These are phyloP conservation scores for Haliclona indistincta DNA, from an alignment of 37 sponge, comb jelly and placozoan species.

Conservation along the genomic window DNA sequence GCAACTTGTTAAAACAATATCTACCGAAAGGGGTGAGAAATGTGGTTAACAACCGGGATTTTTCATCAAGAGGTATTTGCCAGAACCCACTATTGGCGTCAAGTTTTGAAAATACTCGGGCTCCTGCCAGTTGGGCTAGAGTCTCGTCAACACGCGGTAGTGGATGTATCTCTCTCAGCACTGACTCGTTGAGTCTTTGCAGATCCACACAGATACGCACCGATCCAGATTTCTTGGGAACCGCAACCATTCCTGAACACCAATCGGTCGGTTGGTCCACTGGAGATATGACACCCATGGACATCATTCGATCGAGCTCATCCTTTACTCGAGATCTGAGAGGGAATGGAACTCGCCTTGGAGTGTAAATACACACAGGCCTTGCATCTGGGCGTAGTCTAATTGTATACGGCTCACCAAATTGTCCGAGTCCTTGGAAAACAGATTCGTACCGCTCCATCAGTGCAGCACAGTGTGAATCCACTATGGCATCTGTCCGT, in stretches of 20 bases:
- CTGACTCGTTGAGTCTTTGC: conserved; percentile 35
- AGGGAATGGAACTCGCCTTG: conserved; percentile 44
- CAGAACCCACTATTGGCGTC: conserved; percentile 45
- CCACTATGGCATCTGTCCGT: conserved; percentile 1
- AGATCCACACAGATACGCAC: conserved; percentile 48
- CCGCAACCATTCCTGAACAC: conserved; percentile 46
- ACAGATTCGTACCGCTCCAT: conserved; percentile 16
- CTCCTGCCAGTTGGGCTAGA: conserved; percentile 26
- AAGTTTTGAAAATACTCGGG: conserved; percentile 6
- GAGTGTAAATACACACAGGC: conserved; percentile 7
- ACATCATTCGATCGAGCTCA: conserved; percentile 48
- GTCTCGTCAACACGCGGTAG: conserved; percentile 54
- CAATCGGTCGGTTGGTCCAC: conserved; percentile 21
- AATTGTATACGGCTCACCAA: conserved; percentile 11
- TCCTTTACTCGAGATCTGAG: conserved; percentile 16
- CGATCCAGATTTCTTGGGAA: conserved; percentile 30
- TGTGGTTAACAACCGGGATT: conserved; percentile 30
- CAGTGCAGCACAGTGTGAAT: background rate
- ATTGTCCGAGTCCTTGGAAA: conserved; percentile 6
- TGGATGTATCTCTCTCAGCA: conserved; percentile 23
- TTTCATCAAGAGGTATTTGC: conserved; percentile 38
- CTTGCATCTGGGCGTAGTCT: conserved; percentile 8
- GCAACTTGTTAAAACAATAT: conserved; percentile 46
- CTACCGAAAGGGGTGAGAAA: conserved; percentile 46
- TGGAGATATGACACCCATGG: background rate